These are phyloP conservation scores for Calonectris borealis DNA, from an alignment of 2,113 vertebrate genomes.

Conservation along the genomic window DNA sequence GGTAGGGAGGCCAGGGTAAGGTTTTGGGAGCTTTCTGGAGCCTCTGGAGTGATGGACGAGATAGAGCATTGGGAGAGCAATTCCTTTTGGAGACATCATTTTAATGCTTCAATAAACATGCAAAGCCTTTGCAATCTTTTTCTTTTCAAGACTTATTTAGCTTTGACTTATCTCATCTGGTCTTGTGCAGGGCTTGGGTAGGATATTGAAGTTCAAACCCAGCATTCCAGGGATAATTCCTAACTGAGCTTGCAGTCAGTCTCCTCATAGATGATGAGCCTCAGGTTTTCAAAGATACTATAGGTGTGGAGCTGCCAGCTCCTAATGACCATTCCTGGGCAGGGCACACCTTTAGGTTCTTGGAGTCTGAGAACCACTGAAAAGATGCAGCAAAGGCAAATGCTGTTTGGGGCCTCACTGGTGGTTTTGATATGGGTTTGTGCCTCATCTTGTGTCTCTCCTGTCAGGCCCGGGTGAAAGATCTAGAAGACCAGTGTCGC, in stretches of 20 bases:
- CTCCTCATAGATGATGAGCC: neutral
- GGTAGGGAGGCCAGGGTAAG: neutral
- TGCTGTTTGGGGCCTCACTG: neutral
- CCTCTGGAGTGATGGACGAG: neutral
- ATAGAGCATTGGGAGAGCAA: neutral
- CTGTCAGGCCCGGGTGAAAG: slow-evolving; percentile 87
- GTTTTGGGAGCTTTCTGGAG: neutral
- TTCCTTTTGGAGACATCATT: neutral
- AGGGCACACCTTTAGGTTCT: neutral
- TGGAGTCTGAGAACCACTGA: neutral
- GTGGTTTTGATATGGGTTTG: neutral
- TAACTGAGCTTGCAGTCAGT: neutral
- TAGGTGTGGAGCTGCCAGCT: neutral
- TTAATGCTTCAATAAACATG: neutral
- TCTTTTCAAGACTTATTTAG: neutral
- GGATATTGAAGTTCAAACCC: neutral
- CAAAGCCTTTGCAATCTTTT: neutral
- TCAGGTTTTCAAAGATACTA: neutral
- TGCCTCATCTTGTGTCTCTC: neutral
- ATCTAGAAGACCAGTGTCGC: slow-evolving; percentile 94
- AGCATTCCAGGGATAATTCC: neutral
- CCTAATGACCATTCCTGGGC: neutral
- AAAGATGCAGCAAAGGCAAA: neutral
- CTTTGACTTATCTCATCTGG: neutral
- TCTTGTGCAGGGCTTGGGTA: neutral